Evolutionary conservation across 2,113 vertebrate species (phyloP).

Genomic region (Brachyhypopomus occidentalis): DNA sequence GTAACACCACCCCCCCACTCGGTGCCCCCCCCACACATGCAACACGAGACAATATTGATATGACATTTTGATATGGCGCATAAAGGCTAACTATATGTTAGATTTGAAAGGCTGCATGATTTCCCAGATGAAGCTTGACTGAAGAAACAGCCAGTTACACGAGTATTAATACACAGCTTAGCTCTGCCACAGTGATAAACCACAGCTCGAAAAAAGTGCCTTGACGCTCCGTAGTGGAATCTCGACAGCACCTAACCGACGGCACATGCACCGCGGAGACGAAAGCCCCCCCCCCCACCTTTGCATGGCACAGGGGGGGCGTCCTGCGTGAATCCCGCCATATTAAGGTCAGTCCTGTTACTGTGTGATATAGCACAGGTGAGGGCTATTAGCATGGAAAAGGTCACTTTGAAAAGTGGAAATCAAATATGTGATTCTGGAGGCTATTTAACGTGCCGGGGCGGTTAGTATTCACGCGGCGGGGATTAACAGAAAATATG

Average conservation of each 20-base stretch:
- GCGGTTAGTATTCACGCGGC: conserved; percentile 77
- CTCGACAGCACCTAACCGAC: conserved; percentile 48
- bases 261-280: conserved; percentile 48
- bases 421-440: conserved; percentile 76
- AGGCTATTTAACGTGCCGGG: conserved; percentile 70
- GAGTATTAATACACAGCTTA: conserved; percentile 29
- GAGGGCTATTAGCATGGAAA: conserved; percentile 71
- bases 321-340: conserved; percentile 30
- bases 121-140: conserved; percentile 10
- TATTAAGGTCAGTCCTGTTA: conserved; percentile 58
- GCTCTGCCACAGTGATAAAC: conserved; percentile 24
- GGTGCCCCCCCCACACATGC: neutral
- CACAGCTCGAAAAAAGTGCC: conserved; percentile 5
- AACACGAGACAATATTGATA: conserved; percentile 17
- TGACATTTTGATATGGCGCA: conserved; percentile 25
- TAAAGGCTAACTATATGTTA: conserved; percentile 34
- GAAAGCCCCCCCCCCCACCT: too few relatives aligned
- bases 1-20: too few relatives aligned
- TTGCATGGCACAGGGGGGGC: too few relatives aligned
- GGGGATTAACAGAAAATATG: conserved; percentile 75
- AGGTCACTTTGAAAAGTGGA: conserved; percentile 76
- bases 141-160: neutral
- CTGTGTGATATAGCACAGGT: conserved; percentile 72
- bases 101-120: neutral
- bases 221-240: neutral